Base-by-base conservation (phyloP, 2,797 vertebrate genomes). In the Arremon brunneinucha region DNA sequence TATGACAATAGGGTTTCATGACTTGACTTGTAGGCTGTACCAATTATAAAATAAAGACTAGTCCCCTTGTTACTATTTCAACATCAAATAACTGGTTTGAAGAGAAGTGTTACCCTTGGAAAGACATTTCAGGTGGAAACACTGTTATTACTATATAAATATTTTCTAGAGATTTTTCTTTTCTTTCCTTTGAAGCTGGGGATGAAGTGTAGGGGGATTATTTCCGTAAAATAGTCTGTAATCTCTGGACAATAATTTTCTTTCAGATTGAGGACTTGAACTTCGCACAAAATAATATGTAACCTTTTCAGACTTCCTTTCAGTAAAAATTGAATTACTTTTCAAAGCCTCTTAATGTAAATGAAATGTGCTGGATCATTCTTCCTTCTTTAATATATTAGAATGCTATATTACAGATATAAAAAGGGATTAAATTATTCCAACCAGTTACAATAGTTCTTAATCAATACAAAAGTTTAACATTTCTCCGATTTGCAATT, bases 91-190 rank as follows among this genome's bases (percentile, higher is more conserved):
- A 23, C 50, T 92, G 56, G 72, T 79, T 86, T 95, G 75, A 92
- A 92, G 72, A 96, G 71, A 81, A 95, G 6, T 65, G 87, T 81
- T 27, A 65, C 24, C 87, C 69, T 43, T 88, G 79, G 78, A 65
- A 95, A 74, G 47, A 76, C 23, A 93, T 72, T 92, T 95, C 46
- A 76, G 79, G 69, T 23, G 83, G 43, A 96, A 83, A 95, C 6
- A 81, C 67, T 85, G 57, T 76, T 84, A 90, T 83, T 18, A 26
- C 46, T 85, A 53, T n/a, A 53, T 83, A 79, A 70, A 65, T 71
- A 69, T 77, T 87, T 78, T 52, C 22, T 56, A 26, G 39, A 68
- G 0, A 1, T 20, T 57, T 76, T 80, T 60, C 8, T 69, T 74
- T 60, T 50, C 14, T 72, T 82, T 50, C 10, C 3, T 10, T 57